A percentile compares a stretch with the other conserved stretches of the same genome.
These are phyloP conservation scores for Chaitophorus viminalis DNA, from an alignment of 2,888 invertebrate species.

Conservation along the genomic window DNA sequence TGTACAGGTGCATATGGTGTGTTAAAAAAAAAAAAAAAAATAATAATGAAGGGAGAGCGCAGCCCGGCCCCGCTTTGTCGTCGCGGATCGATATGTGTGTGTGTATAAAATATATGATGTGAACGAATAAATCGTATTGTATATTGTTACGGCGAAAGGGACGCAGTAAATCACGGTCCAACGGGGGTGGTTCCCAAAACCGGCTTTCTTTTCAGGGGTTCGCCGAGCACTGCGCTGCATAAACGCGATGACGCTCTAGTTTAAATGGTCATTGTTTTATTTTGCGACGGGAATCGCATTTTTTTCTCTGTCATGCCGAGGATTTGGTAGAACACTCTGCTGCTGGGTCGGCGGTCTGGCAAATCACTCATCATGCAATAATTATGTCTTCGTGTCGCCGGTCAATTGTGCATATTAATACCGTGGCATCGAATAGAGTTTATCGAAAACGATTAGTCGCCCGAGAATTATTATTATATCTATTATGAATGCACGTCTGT, in stretches of 20 bases:
- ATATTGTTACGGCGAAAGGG: background rate
- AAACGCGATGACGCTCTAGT: no score
- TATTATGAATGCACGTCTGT: background rate
- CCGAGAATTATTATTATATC: background rate
- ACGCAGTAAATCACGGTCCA: background rate
- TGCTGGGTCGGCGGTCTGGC: background rate
- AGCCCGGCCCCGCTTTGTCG: background rate
- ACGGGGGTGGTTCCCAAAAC: slow-evolving; percentile 29
- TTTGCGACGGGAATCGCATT: background rate
- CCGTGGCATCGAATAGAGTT: background rate
- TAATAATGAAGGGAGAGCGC: no score
- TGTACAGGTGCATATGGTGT: slow-evolving; percentile 28
- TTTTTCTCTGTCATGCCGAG: background rate
- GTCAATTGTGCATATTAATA: background rate
- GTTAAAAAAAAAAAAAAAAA: slow-evolving; percentile 27
- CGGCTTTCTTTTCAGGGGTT: slow-evolving; percentile 21
- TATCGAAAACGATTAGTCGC: background rate
- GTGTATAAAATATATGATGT: background rate
- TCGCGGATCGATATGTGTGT: slow-evolving; percentile 5
- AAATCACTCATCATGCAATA: background rate
- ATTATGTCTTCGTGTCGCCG: background rate
- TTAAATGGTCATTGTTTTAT: background rate
- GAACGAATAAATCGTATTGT: background rate
- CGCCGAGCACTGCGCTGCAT: background rate
- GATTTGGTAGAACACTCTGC: background rate